Evolutionary conservation across 2,888 invertebrate species (phyloP).

Genomic region (Polietes domitor): DNA sequence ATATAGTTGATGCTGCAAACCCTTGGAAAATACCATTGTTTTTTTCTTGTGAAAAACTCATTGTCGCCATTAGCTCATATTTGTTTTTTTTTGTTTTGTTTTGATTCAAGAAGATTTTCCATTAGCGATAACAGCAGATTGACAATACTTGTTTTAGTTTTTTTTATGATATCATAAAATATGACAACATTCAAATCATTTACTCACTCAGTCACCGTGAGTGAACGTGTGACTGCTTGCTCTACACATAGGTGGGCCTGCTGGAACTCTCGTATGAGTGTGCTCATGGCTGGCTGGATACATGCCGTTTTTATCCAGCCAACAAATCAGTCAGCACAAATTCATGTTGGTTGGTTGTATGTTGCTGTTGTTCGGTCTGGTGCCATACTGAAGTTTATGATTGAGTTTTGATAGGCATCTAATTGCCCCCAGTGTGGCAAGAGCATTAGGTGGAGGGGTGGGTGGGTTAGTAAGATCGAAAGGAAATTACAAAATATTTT

Average conservation of each 20-base stretch:
- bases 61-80: neutral
- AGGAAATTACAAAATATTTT: conserved; percentile 34
- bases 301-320: conserved; percentile 2
- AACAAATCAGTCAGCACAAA: conserved; percentile 24
- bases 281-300: neutral
- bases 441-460: neutral
- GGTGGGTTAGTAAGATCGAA: neutral
- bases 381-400: conserved; percentile 21
- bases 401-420: conserved; percentile 32
- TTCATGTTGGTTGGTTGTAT: neutral
- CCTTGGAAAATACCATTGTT: neutral
- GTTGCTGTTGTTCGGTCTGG: neutral
- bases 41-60: neutral
- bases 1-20: too few species aligned
- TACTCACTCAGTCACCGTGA: conserved; percentile 16
- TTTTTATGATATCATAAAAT: conserved; percentile 26
- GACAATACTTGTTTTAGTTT: neutral
- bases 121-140: conserved; percentile 30
- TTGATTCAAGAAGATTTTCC: conserved; percentile 12
- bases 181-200: conserved; percentile 21
- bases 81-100: neutral
- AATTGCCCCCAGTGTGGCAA: conserved; percentile 4
- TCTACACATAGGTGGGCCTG: conserved; percentile 1
- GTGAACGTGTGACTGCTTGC: neutral
- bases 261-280: neutral